Conservation (phyloP, 2,797 vertebrate species). For the Sarcoramphus papa region DNA sequence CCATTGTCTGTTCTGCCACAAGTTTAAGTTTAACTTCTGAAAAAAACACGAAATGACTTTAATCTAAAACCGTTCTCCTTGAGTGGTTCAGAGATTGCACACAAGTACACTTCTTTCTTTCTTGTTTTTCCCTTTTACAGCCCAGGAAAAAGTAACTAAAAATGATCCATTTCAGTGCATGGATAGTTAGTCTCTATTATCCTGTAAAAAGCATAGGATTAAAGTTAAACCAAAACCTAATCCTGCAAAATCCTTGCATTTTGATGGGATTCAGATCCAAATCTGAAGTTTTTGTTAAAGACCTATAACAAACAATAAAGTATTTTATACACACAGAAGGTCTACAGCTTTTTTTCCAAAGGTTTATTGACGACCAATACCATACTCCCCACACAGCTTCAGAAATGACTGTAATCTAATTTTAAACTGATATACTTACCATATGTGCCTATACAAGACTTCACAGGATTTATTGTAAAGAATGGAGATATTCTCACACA, state of each 20-base stretch:
- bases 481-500: neutral
- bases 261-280: neutral
- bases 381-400: neutral
- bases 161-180: neutral
- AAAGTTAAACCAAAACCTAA: neutral
- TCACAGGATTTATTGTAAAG: neutral
- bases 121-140: neutral
- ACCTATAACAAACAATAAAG: neutral
- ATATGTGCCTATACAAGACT: neutral
- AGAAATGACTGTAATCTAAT: neutral
- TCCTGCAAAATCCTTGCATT: neutral
- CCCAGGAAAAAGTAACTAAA: neutral
- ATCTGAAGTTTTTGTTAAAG: neutral
- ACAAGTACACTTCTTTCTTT: neutral
- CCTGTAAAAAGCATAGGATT: neutral
- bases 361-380: neutral
- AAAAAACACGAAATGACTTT: neutral
- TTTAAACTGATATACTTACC: neutral
- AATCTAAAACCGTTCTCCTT: neutral
- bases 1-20: neutral
- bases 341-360: neutral
- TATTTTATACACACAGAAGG: neutral
- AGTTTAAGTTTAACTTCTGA: neutral
- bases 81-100: neutral
- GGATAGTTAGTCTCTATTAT: neutral